These are phyloP conservation scores for Betta splendens DNA, from an alignment of 2,797 vertebrate genomes.

Conservation along the genomic window DNA sequence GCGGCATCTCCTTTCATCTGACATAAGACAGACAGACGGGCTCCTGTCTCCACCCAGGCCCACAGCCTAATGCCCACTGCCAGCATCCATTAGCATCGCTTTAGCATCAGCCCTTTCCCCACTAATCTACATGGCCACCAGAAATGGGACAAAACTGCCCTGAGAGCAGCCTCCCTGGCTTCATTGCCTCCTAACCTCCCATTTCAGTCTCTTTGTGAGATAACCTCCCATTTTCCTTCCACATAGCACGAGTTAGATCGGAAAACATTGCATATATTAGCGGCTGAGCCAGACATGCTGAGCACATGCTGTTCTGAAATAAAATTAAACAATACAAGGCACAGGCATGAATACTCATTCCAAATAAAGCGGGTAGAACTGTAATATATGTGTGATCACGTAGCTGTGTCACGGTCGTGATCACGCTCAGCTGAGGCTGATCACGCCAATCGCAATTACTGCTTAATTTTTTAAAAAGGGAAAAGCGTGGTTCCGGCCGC, in stretches of 20 bases:
- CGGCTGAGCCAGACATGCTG: not conserved
- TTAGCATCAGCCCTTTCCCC: conserved; percentile 51
- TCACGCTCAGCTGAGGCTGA: conserved; percentile 20
- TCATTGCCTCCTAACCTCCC: conserved; percentile 22
- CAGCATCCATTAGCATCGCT: conserved; percentile 64
- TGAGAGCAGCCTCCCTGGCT: conserved; percentile 47
- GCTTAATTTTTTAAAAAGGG: conserved; percentile 22
- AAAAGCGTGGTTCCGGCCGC: conserved; percentile 19
- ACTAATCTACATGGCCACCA: conserved; percentile 55
- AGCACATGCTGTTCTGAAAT: conserved; percentile 14
- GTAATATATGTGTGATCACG: conserved; percentile 11
- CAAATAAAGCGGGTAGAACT: conserved; percentile 36
- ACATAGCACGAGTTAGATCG: conserved; percentile 4
- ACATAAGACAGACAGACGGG: conserved; percentile 50
- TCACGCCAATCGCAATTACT: conserved; percentile 29
- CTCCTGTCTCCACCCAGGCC: conserved; percentile 41
- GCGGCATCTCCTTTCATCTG: conserved; percentile 55
- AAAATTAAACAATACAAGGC: conserved; percentile 9
- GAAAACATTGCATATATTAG: conserved; percentile 11
- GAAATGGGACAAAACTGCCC: conserved; percentile 56
- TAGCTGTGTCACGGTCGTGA: conserved; percentile 8
- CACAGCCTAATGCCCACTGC: conserved; percentile 44
- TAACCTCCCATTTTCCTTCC: conserved; percentile 13
- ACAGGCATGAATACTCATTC: conserved; percentile 4
- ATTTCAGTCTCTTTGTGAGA: conserved; percentile 8